Evolutionary conservation across 2,113 vertebrate species (phyloP).

Genomic region (Naja naja): DNA sequence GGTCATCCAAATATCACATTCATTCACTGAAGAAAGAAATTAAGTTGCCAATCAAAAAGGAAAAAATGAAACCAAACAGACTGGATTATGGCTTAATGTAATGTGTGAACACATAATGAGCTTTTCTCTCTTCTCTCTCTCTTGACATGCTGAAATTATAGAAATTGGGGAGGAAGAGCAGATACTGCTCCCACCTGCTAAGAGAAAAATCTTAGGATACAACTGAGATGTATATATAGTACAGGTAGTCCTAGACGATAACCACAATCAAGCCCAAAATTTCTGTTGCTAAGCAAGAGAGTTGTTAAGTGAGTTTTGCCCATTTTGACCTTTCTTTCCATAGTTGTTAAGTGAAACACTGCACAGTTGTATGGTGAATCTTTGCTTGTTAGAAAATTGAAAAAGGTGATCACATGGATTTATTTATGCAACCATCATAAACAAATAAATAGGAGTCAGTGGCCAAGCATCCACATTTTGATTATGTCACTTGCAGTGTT

Average conservation of each 20-base stretch:
- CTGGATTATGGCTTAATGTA: not conserved
- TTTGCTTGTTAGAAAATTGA: not conserved
- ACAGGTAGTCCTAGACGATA: too few relatives aligned
- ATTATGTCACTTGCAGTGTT: not conserved
- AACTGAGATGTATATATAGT: not conserved
- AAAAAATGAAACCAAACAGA: not conserved
- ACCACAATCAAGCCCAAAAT: not conserved
- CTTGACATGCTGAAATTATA: not conserved
- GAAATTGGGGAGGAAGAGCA: not conserved
- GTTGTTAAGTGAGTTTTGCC: not conserved
- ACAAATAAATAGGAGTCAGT: not conserved
- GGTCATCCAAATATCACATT: not conserved
- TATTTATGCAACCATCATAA: not conserved
- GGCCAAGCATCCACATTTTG: not conserved
- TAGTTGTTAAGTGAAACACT: not conserved
- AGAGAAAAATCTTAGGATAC: too few relatives aligned
- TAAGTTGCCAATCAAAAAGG: not conserved
- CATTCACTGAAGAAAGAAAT: not conserved
- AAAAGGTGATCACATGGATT: not conserved
- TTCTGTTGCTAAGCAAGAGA: not conserved
- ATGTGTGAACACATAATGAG: not conserved
- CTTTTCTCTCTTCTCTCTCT: not conserved
- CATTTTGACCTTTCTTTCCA: not conserved
- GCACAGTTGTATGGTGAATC: too few relatives aligned
- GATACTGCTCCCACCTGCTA: too few relatives aligned